phyloP scores from a whole-genome alignment of 30 jellyfish, hydroid and myxozoan species.

The Aurelia aurita complex sp. Pacific region DNA sequence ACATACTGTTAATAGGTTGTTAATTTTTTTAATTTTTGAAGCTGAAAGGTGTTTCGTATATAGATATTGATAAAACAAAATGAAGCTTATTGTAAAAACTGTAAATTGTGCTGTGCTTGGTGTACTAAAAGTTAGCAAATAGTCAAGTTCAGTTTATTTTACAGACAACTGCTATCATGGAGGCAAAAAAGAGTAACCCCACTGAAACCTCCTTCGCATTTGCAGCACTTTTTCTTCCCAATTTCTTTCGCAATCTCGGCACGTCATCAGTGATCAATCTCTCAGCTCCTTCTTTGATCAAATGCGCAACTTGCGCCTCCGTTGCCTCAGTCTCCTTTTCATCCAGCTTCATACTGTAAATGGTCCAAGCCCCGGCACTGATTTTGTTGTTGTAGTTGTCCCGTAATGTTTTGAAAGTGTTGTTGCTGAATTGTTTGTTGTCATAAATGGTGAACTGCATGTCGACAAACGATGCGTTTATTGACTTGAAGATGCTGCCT shows the following conservation, averaged over 20 bases:
- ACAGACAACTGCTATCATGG: no score
- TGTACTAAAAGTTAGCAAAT: no score
- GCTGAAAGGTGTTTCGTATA: no score
- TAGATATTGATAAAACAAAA: no score
- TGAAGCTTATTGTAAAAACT: no score
- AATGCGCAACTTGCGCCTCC: slow-evolving; percentile 26
- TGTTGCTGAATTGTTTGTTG: slow-evolving; percentile 41
- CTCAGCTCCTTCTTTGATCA: slow-evolving; percentile 59
- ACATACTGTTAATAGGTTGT: no score
- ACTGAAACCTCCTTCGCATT: no score
- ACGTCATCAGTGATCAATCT: slow-evolving; percentile 89
- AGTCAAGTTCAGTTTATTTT: no score
- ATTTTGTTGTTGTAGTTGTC: slow-evolving; percentile 71
- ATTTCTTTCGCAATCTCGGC: slow-evolving; percentile 55
- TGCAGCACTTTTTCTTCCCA: slow-evolving; percentile 28
- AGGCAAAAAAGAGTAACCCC: no score
- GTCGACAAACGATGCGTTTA: slow-evolving; percentile 77
- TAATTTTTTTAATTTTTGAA: no score
- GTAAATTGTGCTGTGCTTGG: no score
- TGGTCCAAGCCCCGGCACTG: slow-evolving; percentile 80
- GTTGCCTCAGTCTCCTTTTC: slow-evolving; percentile 29
- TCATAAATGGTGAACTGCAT: slow-evolving; percentile 43
- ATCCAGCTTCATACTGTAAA: slow-evolving; percentile 60
- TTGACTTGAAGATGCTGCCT: slow-evolving; percentile 73
- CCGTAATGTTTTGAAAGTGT: slow-evolving; percentile 57